Base-by-base conservation (phyloP, 2,797 vertebrate genomes). In the Acanthornis magna region DNA sequence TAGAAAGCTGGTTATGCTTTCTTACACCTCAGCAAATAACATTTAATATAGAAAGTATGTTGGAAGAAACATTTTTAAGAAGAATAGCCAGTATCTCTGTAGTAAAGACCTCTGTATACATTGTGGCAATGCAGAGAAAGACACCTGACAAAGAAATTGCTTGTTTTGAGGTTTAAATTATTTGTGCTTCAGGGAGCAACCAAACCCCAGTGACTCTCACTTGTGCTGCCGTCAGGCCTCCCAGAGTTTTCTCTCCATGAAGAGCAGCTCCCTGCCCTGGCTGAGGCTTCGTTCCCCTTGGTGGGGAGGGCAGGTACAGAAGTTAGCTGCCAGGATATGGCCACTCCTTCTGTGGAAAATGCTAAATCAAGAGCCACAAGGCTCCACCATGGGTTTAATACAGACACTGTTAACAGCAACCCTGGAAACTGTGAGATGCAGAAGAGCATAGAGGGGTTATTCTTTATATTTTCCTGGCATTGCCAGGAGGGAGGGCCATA, bases 251-350 rank as follows among this genome's bases (percentile, higher is more conserved):
- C 2, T 54, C 4, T 74, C 19, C 34, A 4, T 9, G 22, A 40
- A 27, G 34, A 75, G 23, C 43, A 74, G 48, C 23, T 86, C 51
- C 50, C 9, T 42, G 16, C 16, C 23, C 27, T 85, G 48, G n/a
- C n/a, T 66, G 66, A 81, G 36, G 23, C 30, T 77, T 43, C 20
- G 15, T 29, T 82, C 16, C 20, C 17, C n/a, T 45, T 34, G 6
- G 2, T 65, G 30, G 13, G 11, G 16, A 63, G 23, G 0, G 0
- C 6, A 40, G 55, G 5, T 73, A 25, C 30, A 19, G 47, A 55
- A 68, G 38, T n/a, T 21, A 19, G 26, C 57, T 93, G 50, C 38
- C 57, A 68, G 65, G 32, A 9, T 68, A 36, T 0, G 1, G n/a
- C 32, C 21, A 2, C 23, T 81, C 7, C 47, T 84, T 58, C 63